Conservation (phyloP, 2,797 vertebrate species). For the Percopsis omiscomaycus region DNA sequence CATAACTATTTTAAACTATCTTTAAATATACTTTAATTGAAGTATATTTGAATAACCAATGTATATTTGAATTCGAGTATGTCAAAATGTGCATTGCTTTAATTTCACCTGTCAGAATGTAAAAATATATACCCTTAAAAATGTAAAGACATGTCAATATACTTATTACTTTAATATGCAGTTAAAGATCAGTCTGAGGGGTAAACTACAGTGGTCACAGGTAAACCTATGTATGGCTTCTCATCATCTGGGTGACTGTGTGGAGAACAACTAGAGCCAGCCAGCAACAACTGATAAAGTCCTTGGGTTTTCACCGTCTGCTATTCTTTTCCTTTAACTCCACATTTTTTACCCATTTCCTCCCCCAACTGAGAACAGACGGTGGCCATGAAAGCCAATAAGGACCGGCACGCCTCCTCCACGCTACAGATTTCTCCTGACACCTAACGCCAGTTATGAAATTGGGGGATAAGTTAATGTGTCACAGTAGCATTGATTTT, state of each 20-base stretch:
- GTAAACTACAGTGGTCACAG: not conserved
- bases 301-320: conserved; percentile 40
- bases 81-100: not conserved
- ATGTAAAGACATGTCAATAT: not conserved
- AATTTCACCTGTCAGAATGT: not conserved
- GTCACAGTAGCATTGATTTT: conserved; percentile 78
- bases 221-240: not conserved
- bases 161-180: too few relatives aligned
- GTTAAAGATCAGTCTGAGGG: not conserved
- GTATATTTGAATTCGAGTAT: too few relatives aligned
- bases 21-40: not conserved
- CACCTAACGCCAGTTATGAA: conserved; percentile 77
- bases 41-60: too few relatives aligned
- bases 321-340: conserved; percentile 43
- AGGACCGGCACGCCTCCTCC: conserved; percentile 52
- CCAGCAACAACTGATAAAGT: conserved; percentile 39
- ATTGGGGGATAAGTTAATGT: conserved; percentile 80
- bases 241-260: not conserved
- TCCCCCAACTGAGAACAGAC: conserved; percentile 39
- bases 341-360: conserved; percentile 42
- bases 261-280: not conserved
- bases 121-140: not conserved
- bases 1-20: not conserved
- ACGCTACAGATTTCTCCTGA: conserved; percentile 68
- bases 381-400: conserved; percentile 57